Percentiles rank a stretch among this genome's conserved stretches.
Conservation (phyloP, 1,140 invertebrate genomes). For the Lordiphosa stackelbergi region DNA sequence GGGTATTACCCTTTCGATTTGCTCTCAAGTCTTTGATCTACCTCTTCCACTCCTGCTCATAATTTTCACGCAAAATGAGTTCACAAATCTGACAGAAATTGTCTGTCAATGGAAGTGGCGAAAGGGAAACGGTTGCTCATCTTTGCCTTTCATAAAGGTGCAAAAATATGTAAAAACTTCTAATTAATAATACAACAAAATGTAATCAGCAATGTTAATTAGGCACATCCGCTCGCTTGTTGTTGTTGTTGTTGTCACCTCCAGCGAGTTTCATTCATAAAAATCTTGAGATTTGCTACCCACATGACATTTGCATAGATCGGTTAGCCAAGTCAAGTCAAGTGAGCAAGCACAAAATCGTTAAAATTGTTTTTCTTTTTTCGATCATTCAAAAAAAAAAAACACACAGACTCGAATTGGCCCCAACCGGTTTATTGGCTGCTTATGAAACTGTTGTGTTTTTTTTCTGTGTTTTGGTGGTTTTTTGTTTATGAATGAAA, state of each 20-base stretch:
- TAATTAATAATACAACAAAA: conserved; percentile 71
- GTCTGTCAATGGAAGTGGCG: no score
- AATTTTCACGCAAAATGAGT: no score
- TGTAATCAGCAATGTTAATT: conserved; percentile 71
- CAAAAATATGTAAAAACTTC: conserved; percentile 40
- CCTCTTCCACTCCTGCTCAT: no score
- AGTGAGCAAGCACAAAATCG: conserved; percentile 61
- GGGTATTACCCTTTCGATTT: no score
- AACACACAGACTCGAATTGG: conserved; percentile 12
- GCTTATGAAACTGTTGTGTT: conserved; percentile 55
- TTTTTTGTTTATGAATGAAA: conserved; percentile 60
- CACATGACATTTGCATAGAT: conserved; percentile 69
- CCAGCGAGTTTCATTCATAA: conserved; percentile 61
- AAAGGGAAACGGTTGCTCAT: neutral
- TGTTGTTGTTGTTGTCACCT: conserved; percentile 17
- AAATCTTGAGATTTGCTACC: conserved; percentile 52
- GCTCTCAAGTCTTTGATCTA: no score
- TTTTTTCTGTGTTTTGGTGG: conserved; percentile 14
- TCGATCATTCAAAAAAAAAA: conserved; percentile 56
- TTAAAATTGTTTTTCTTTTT: conserved; percentile 49
- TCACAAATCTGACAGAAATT: no score
- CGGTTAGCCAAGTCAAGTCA: conserved; percentile 54
- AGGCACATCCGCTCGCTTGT: conserved; percentile 65
- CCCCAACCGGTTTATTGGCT: conserved; percentile 43
- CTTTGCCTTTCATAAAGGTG: conserved; percentile 1